Percentiles rank a stretch among this genome's conserved stretches.
These are phyloP conservation scores for Nineta flava DNA, from an alignment of 2,888 invertebrate genomes.

Conservation along the genomic window DNA sequence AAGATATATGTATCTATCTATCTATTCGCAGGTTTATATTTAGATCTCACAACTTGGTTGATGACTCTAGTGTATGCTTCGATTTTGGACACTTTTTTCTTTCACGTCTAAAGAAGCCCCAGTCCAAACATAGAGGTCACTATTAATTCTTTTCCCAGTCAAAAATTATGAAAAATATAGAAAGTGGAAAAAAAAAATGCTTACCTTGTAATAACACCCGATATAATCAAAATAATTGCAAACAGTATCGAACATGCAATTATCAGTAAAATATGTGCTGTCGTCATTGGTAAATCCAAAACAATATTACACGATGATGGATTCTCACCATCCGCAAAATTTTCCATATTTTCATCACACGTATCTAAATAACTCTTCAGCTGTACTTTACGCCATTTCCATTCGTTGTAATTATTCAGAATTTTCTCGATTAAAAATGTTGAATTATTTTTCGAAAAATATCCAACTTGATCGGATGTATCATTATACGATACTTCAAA, in stretches of 20 bases:
- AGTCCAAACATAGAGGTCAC: too few species aligned
- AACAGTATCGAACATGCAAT: constrained; percentile 24
- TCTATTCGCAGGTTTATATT: too few species aligned
- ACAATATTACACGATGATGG: constrained; percentile 9
- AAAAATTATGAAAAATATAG: too few species aligned
- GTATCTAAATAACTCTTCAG: constrained; percentile 27
- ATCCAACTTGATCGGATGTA: constrained; percentile 1
- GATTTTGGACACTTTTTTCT: too few species aligned
- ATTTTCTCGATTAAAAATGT: constrained; percentile 18
- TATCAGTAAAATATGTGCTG: constrained; percentile 26
- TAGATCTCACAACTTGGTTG: too few species aligned
- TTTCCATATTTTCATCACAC: constrained; percentile 18
- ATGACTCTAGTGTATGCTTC: too few species aligned
- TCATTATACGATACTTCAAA: constrained; percentile 8
- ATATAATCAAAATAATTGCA: constrained; percentile 20
- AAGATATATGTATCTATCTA: too few species aligned
- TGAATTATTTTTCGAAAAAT: constrained; percentile 21
- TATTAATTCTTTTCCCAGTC: too few species aligned
- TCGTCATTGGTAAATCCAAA: constrained; percentile 17
- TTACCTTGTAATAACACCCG: constrained; percentile 25
- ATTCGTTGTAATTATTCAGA: constrained; percentile 25
- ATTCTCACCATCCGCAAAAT: constrained; percentile 20
- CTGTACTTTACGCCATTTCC: constrained; percentile 20
- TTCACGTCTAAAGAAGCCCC: too few species aligned
- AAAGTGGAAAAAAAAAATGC: neutral